Evolutionary conservation across 2,113 vertebrate species (phyloP).

Genomic region (Pterocles gutturalis): DNA sequence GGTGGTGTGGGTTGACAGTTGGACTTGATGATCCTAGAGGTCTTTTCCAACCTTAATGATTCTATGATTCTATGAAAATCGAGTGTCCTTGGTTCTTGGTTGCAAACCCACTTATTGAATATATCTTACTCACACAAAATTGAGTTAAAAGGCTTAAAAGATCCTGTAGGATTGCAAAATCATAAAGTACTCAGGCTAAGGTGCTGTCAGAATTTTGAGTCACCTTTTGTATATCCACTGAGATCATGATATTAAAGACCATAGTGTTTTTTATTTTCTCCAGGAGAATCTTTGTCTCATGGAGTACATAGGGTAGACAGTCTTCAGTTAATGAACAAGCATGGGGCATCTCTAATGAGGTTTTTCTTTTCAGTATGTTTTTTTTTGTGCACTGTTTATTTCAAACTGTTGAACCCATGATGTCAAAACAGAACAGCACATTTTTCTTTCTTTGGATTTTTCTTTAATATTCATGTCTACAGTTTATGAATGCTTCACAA

Average conservation of each 20-base stretch:
- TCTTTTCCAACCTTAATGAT: too few relatives aligned
- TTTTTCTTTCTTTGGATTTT: neutral
- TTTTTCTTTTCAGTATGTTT: neutral
- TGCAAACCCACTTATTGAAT: neutral
- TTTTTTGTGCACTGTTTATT: neutral
- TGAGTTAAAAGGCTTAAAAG: neutral
- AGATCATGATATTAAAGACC: neutral
- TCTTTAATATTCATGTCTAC: neutral
- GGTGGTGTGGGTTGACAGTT: too few relatives aligned
- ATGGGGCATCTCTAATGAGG: neutral
- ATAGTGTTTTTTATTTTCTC: neutral
- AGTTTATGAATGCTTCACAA: neutral
- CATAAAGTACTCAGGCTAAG: neutral
- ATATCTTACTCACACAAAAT: neutral
- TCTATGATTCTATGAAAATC: neutral
- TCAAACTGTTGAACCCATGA: neutral
- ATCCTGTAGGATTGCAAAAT: neutral
- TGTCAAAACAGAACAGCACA: neutral
- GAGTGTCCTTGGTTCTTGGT: neutral
- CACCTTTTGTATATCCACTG: neutral
- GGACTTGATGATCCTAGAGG: too few relatives aligned
- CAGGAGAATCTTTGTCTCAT: neutral
- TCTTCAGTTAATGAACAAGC: neutral
- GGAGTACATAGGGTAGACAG: neutral
- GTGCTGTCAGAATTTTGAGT: neutral